A percentile compares a stretch with the other conserved stretches of the same genome.
phyloP scores from a whole-genome alignment of 1,140 invertebrate genomes.

The Ooceraea biroi region DNA sequence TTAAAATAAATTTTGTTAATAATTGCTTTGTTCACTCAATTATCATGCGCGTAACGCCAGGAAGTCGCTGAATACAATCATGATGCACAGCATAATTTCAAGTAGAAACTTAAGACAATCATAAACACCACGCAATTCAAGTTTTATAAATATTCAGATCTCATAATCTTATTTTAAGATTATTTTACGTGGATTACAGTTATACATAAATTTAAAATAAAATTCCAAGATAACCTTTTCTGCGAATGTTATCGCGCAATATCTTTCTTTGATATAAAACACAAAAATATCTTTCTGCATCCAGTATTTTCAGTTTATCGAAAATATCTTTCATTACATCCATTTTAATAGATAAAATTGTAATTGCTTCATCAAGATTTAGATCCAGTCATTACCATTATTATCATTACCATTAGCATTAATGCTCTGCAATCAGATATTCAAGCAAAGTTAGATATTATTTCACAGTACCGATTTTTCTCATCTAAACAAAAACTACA shows the following conservation, averaged over 20 bases:
- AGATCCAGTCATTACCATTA: not conserved
- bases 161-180: not conserved
- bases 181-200: not conserved
- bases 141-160: not conserved
- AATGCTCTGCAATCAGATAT: not conserved
- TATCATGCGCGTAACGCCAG: not conserved
- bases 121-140: not conserved
- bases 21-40: not conserved
- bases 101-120: not conserved
- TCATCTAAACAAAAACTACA: conserved; percentile 15
- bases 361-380: not conserved
- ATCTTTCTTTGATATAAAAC: too few species aligned
- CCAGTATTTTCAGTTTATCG: too few species aligned
- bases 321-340: not conserved
- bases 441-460: not conserved
- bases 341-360: not conserved
- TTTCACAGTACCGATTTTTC: not conserved
- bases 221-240: too few species aligned
- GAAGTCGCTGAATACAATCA: not conserved
- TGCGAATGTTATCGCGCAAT: not conserved
- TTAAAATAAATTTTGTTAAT: not conserved
- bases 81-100: not conserved
- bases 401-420: not conserved
- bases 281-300: too few species aligned
- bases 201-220: not conserved